These are phyloP conservation scores for Tetramorium parvispinum DNA, from an alignment of 1,140 invertebrate genomes.

Conservation along the genomic window DNA sequence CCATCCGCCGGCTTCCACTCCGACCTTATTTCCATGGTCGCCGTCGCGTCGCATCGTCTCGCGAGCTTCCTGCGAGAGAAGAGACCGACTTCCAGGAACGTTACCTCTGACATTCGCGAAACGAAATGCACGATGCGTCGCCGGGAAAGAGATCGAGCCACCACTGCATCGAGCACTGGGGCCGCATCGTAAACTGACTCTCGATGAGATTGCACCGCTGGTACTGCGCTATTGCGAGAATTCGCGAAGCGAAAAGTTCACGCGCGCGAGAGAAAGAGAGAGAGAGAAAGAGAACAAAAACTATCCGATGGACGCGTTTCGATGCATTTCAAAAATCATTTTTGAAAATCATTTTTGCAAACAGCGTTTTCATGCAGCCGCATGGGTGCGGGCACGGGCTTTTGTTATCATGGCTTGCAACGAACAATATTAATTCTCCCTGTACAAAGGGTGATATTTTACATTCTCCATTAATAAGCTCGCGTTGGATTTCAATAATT, in stretches of 20 bases:
- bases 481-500: slow-evolving; percentile 61
- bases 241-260: slow-evolving; percentile 17
- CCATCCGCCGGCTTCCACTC: slow-evolving; percentile 37
- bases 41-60: slow-evolving; percentile 55
- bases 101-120: slow-evolving; percentile 60
- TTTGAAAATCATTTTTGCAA: slow-evolving; percentile 54
- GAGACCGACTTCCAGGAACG: slow-evolving; percentile 50
- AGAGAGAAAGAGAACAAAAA: neutral
- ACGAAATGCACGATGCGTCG: slow-evolving; percentile 44
- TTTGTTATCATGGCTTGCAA: slow-evolving; percentile 47
- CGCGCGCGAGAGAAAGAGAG: neutral
- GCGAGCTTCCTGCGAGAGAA: slow-evolving; percentile 27
- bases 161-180: neutral
- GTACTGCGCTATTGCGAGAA: neutral
- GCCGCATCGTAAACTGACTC: slow-evolving; percentile 29
- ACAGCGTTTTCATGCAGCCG: slow-evolving; percentile 26
- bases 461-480: slow-evolving; percentile 64
- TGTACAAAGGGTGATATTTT: slow-evolving; percentile 66
- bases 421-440: slow-evolving; percentile 68
- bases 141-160: slow-evolving; percentile 37
- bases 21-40: slow-evolving; percentile 61
- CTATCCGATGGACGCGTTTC: neutral
- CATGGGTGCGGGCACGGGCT: neutral
- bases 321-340: slow-evolving; percentile 51
- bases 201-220: slow-evolving; percentile 32